Evolutionary conservation across 2,888 invertebrate genomes (phyloP), one percentile per base, ranked within the genome.

Genomic region (Reticulitermes lucifugus): DNA sequence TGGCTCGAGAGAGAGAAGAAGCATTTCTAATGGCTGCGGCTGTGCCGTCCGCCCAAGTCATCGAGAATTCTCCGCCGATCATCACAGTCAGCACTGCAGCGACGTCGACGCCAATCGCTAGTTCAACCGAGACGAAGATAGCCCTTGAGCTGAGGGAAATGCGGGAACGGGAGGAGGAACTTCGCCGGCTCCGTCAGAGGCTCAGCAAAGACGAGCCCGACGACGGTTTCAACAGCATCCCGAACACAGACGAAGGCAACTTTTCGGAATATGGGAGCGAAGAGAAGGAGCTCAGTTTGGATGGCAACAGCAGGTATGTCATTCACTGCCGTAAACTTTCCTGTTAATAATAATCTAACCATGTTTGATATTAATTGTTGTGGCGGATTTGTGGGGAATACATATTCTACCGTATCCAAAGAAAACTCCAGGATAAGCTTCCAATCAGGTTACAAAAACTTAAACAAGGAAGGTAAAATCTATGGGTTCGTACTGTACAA

Each of bases 111-210:
- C 4, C 59, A 2, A 60, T 22, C 10, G 60, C 59, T 21, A 84
- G 82, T 12, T 77, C 84, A 88, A 90, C 89, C 86, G 90, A 87
- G 89, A 89, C 84, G 88, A 91, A 88, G 86, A 92, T 92, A 46
- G 92, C 91, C 1, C 87, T 89, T 79, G 93, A 93, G 88, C 90
- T 93, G 70, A 89, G 91, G 65, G 91, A 92, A 87, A 89, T 91
- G 87, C 89, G 90, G 71, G 91, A 92, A 86, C 89, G 92, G 6
- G 92, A 93, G 88, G 92, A 91, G 80, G 93, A 93, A 85, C 88
- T 92, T 71, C 88, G 90, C n/a, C 88, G 88, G 85, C 88, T 89
- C 87, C 88, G 90, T 6, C 87, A 87, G 75, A 82, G 84, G 55
- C 83, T 83, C 22, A 71, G 83, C 51, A 83, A 85, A 22, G 83